Base-by-base conservation (phyloP, 2,797 vertebrate species). In the Picus viridis region DNA sequence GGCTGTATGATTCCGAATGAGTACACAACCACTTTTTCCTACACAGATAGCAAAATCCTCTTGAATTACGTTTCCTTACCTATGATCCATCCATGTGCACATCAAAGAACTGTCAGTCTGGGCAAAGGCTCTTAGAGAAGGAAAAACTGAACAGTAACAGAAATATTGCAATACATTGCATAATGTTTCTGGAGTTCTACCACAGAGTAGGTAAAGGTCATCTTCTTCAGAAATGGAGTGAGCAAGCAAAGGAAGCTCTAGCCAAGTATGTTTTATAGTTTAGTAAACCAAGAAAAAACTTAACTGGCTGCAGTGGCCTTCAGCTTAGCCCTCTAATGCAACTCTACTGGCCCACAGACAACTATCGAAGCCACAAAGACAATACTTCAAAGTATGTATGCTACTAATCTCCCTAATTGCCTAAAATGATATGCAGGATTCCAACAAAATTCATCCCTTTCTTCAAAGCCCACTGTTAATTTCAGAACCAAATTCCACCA, bases 191-290 rank as follows among this genome's bases (percentile, higher is more conserved):
- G 76, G 58, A 93, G 59, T 68, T 85, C 72, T 85, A 81, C 56
- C 82, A 71, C n/a, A 41, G 39, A 61, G 84, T 67, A 85, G 85
- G 74, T 90, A 91, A 91, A 95, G 86, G 56, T 83, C 76, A 70
- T 89, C 64, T 68, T 62, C 61, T 87, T 67, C 87, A 82, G 79
- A 90, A 93, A 73, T 6, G 6, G 69, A 85, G 43, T 23, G 6
- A 81, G 54, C 83, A 87, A 89, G 70, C 76, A 93, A 90, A 79
- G 41, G 61, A 93, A 92, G 26, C 53, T 88, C 53, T 58, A 23
- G 49, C 27, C 65, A 72, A 78, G 19, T 12, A 73, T 32, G 39
- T 32, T 78, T 91, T 43, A 76, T 34, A 86, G 67, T 78, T 81
- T 53, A 93, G 34, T 79, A 88, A 70, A 90, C 75, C 74, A 92